Evolutionary conservation across 1,140 invertebrate genomes (phyloP).

Genomic region (Tachypleus tridentatus): DNA sequence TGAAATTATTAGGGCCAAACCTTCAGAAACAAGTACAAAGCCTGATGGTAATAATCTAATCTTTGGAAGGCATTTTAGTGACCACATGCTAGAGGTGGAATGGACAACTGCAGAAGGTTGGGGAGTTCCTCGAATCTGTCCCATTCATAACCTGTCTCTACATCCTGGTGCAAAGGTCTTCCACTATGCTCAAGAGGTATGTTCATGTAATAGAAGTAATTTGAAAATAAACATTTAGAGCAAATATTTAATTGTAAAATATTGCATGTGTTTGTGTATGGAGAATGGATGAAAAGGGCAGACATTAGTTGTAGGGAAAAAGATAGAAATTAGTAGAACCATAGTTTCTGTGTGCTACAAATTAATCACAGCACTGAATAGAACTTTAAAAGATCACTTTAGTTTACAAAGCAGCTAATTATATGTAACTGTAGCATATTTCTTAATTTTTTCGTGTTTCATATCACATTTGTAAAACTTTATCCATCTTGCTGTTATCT

Average conservation of each 20-base stretch:
- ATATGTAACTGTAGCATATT: conserved; percentile 5
- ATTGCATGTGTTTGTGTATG: conserved; percentile 1
- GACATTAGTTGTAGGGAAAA: conserved; percentile 4
- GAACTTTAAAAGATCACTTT: background rate
- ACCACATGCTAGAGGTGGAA: conserved; percentile 19
- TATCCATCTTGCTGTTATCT: conserved; percentile 2
- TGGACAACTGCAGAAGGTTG: conserved; percentile 15
- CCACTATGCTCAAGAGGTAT: conserved; percentile 83
- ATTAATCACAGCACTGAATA: conserved; percentile 2
- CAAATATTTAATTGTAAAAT: conserved; percentile 4
- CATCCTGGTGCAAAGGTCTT: conserved; percentile 60
- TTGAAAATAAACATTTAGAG: conserved; percentile 2
- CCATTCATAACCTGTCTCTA: conserved; percentile 16
- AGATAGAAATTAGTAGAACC: background rate
- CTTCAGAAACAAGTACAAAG: conserved; percentile 56
- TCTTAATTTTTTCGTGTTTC: conserved; percentile 8
- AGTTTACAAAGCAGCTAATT: conserved; percentile 8
- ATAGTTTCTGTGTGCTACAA: background rate
- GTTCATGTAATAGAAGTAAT: conserved; percentile 12
- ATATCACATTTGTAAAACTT: background rate
- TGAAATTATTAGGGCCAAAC: conserved; percentile 70
- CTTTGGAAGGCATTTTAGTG: conserved; percentile 18
- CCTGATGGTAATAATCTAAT: conserved; percentile 76
- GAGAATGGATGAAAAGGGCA: background rate
- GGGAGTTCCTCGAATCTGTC: conserved; percentile 13